Percentiles rank a stretch among this genome's conserved stretches.
Evolutionary conservation across 2,113 vertebrate genomes (phyloP).

Genomic region (Laticauda laticaudata): DNA sequence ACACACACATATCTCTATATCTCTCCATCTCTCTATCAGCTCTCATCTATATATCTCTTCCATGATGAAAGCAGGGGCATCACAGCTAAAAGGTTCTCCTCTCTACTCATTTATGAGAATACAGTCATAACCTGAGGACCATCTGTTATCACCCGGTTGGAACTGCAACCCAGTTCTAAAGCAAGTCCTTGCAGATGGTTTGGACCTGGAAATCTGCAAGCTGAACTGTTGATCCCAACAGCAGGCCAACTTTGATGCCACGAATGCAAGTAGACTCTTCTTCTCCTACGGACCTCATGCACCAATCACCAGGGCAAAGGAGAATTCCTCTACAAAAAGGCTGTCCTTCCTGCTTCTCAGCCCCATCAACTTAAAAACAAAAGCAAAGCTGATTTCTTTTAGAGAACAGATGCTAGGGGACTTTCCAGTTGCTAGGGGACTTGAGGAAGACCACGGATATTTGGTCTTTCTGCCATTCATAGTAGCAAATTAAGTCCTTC

Average conservation of each 20-base stretch:
- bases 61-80: neutral
- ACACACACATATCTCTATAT: too few species aligned
- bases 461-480: neutral
- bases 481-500: neutral
- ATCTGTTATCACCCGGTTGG: neutral
- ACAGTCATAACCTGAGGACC: neutral
- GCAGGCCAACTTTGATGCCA: neutral
- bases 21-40: neutral
- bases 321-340: neutral
- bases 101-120: neutral
- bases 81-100: neutral
- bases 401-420: neutral
- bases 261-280: neutral
- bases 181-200: neutral
- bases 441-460: neutral
- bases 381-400: neutral
- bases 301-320: neutral
- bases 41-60: neutral
- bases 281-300: neutral
- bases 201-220: neutral
- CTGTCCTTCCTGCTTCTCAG: neutral
- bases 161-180: constrained; percentile 6
- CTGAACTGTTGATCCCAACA: neutral
- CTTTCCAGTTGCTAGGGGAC: neutral
- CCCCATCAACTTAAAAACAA: neutral